Evolutionary conservation across 2,113 vertebrate genomes (phyloP).

Genomic region (Zingel zingel): DNA sequence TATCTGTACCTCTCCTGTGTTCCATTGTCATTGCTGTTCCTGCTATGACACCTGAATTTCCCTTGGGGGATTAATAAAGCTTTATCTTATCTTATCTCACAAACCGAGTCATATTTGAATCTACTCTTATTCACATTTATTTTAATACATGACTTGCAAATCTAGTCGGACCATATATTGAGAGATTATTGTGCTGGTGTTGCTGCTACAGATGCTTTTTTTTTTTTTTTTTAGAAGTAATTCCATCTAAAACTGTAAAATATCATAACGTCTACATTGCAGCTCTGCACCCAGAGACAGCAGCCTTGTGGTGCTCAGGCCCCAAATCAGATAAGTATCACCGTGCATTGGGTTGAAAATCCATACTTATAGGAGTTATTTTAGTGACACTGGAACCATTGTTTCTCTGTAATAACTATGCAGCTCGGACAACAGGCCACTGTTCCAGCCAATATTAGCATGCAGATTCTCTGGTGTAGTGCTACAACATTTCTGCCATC

Average conservation of each 20-base stretch:
- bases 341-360: constrained; percentile 73
- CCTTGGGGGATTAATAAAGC: too few relatives aligned
- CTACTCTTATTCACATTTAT: neutral
- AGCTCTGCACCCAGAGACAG: constrained; percentile 18
- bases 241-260: neutral
- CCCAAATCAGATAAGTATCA: constrained; percentile 79
- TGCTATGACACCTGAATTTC: too few relatives aligned
- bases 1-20: too few relatives aligned
- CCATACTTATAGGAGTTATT: constrained; percentile 88
- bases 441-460: constrained; percentile 90
- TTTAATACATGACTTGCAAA: neutral
- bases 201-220: neutral
- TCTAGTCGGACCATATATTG: constrained; percentile 3
- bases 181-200: neutral
- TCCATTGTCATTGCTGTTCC: too few relatives aligned
- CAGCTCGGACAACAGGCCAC: constrained; percentile 88
- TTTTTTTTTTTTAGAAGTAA: neutral
- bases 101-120: neutral
- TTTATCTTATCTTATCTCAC: too few relatives aligned
- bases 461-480: constrained; percentile 91
- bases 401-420: constrained; percentile 87
- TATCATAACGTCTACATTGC: neutral
- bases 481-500: constrained; percentile 85
- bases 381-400: constrained; percentile 85
- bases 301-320: constrained; percentile 25